Evolutionary conservation across 2,888 invertebrate species (phyloP).

Genomic region (Hesperia comma): DNA sequence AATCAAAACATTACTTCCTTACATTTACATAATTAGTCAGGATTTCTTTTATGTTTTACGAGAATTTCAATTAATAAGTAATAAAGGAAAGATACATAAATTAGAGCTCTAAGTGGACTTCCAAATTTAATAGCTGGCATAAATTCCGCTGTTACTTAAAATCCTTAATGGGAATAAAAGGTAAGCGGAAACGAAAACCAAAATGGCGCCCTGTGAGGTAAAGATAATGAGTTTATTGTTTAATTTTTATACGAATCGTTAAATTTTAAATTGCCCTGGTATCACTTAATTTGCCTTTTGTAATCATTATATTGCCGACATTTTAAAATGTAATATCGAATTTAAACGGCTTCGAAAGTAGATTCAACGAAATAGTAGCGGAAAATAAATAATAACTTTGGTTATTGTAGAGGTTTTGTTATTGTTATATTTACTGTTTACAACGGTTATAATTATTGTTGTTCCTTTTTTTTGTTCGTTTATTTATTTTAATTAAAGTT

Average conservation of each 20-base stretch:
- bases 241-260: constrained; percentile 37
- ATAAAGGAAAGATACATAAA: constrained; percentile 11
- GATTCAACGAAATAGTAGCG: neutral
- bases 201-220: constrained; percentile 25
- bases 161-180: constrained; percentile 26
- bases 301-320: neutral
- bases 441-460: too few species aligned
- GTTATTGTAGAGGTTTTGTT: too few species aligned
- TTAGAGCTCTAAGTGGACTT: neutral
- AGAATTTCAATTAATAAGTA: constrained; percentile 12
- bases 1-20: neutral
- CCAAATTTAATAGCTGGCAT: constrained; percentile 9
- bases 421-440: too few species aligned
- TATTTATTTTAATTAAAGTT: too few species aligned
- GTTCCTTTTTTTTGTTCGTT: too few species aligned
- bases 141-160: constrained; percentile 16
- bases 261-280: constrained; percentile 20
- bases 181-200: constrained; percentile 23
- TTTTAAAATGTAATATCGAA: neutral
- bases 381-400: too few species aligned
- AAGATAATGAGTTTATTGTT: constrained; percentile 37
- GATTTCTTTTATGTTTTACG: constrained; percentile 6
- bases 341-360: neutral
- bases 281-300: neutral
- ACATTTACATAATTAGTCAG: constrained; percentile 2